Evolutionary conservation across 1,140 invertebrate genomes (phyloP), one percentile per base, ranked within the genome.

Genomic region (Zophobas atratus): DNA sequence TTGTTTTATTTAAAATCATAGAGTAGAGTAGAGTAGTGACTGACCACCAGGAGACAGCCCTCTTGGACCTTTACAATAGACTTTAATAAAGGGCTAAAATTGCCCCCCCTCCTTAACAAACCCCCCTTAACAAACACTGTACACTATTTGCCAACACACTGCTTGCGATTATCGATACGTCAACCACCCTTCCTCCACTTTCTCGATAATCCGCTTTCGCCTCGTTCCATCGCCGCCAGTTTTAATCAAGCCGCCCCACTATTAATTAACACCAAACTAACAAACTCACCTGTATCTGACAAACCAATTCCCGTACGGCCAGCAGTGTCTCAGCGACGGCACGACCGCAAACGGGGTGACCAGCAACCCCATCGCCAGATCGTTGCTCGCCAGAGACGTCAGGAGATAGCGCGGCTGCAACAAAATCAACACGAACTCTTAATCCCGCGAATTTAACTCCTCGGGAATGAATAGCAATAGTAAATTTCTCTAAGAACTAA

Each of bases 221-320:
- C 38, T 33, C 39, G 20, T 32, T 46, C 43, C 60, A 67, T 55
- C 32, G 53, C 53, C 53, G 53, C 35, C n/a, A 55, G 53, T 55
- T 55, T 20, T 5, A 55, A 55, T 55, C 35, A 55, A 34, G 20
- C 53, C 5, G 53, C 33, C 20, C 32, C 53, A 34, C 53, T 43
- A 67, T 38, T 67, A 67, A 67, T 67, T 67, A 67, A 43, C 20
- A 20, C 60, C 33, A 67, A 67, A 67, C 60, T 41, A 43, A 67
- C 43, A 32, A n/a, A n/a, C 80, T 88, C 88, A 95, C 94, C 93
- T 96, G 94, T 86, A 95, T 95, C 88, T 96, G 94, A 87, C 94
- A 96, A 85, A 95, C 92, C 82, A 95, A 92, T 88, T 95, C 94
- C 51, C 94, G 85, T 94, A 95, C n/a, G 94, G 94, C 94, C 94